A percentile compares a stretch with the other conserved stretches of the same genome.
Evolutionary conservation across 2,797 vertebrate species (phyloP).

Genomic region (Periparus ater): DNA sequence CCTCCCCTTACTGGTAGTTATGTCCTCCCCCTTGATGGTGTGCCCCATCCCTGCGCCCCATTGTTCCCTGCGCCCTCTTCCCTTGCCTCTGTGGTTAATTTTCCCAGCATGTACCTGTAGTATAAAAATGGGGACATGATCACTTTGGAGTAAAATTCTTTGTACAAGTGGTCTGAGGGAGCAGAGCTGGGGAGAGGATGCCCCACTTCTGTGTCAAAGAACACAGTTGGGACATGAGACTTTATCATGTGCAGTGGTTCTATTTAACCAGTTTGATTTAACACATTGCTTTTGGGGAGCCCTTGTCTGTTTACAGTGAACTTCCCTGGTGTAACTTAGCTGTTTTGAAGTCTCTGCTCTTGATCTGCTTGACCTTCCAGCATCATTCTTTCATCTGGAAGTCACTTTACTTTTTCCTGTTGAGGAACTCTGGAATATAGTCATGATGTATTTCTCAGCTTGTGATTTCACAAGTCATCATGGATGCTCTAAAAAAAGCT

Average conservation of each 20-base stretch:
- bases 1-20: neutral
- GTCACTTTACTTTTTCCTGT: neutral
- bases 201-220: neutral
- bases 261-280: neutral
- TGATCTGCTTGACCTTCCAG: neutral
- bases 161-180: neutral
- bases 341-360: neutral
- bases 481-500: neutral
- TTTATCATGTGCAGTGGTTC: neutral
- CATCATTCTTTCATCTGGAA: neutral
- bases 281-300: neutral
- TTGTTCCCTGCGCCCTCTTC: too few species aligned
- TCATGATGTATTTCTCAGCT: neutral
- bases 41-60: neutral
- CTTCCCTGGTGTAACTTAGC: neutral
- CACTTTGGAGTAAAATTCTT: neutral
- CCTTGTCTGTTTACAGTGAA: neutral
- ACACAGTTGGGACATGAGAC: neutral
- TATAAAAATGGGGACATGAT: neutral
- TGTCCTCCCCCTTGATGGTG: rapidly evolving
- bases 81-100: neutral
- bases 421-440: neutral
- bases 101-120: neutral
- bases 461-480: neutral
- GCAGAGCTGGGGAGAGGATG: rapidly evolving